phyloP scores from a whole-genome alignment of 2,888 invertebrate genomes.

The Pollenia angustigena region DNA sequence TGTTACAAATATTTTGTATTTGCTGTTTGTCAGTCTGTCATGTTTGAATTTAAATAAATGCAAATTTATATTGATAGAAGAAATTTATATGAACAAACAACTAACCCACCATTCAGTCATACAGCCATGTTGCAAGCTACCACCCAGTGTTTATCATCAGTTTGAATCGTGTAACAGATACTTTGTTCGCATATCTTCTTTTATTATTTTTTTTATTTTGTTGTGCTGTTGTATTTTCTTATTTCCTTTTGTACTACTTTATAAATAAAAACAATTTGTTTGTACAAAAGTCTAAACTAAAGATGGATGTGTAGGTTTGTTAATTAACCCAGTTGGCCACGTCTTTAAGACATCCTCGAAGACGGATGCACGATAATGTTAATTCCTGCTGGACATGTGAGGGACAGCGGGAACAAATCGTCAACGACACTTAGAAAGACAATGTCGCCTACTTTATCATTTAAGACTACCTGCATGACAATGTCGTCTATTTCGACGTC shows the following conservation, averaged over 20 bases:
- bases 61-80: conserved; percentile 53
- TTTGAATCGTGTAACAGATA: conserved; percentile 52
- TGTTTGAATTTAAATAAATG: conserved; percentile 68
- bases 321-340: too few relatives aligned
- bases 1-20: conserved; percentile 20
- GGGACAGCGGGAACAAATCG: too few relatives aligned
- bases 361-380: too few relatives aligned
- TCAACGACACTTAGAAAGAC: too few relatives aligned
- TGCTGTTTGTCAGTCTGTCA: conserved; percentile 49
- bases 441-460: too few relatives aligned
- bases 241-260: conserved; percentile 8
- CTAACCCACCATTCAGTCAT: conserved; percentile 7
- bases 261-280: neutral
- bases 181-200: neutral
- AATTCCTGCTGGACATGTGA: too few relatives aligned
- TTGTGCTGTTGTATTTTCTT: neutral
- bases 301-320: conserved; percentile 5
- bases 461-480: too few relatives aligned
- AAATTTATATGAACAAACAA: conserved; percentile 40
- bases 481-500: too few relatives aligned
- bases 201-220: neutral
- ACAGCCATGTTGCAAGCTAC: neutral
- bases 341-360: too few relatives aligned
- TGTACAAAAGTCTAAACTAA: neutral
- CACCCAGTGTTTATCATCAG: conserved; percentile 24